Evolutionary conservation across 2,797 vertebrate species (phyloP), one percentile per base, ranked within the genome.

Genomic region (Eulemur coronatus): DNA sequence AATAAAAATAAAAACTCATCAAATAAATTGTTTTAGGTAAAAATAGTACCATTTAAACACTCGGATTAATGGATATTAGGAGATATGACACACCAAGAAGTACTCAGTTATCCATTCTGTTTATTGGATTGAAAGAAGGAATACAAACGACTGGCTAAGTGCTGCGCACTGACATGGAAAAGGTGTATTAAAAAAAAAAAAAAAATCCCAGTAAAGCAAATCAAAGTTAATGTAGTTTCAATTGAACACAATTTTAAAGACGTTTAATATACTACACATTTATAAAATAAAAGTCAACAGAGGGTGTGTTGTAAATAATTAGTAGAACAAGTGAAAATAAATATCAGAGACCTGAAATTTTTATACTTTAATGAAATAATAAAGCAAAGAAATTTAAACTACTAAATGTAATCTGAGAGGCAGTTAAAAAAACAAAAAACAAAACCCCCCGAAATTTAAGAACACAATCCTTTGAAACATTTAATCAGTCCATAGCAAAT

Each of bases 341-440:
- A 99, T 99, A 99, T 98, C 99, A 98, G 98, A 99, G 99, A 99
- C 99, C 98, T 99, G 98, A 99, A 99, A 98, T 99, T 99, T 99
- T 99, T 99, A 99, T 99, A 99, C 99, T 99, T 99, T 99, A 99
- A 99, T 99, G 99, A 99, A 99, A 99, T 99, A 99, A 99, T 99
- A 99, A 99, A 99, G 99, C 99, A 99, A 99, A 99, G 99, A 99
- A 99, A 99, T 98, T 99, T 99, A 99, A 99, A 99, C 98, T 98
- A 98, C 98, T 98, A 98, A 98, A 98, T 98, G 98, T 99, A 99
- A 99, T 99, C 99, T 98, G 98, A 99, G 98, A 99, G 99, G 98
- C 99, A 99, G 98, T 99, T 99, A 99, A 99, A 99, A 99, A 99
- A 99, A 97, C 98, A 97, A 98, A 98, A 99, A 98, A 99, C 99